A percentile compares a stretch with the other conserved stretches of the same genome.
Evolutionary conservation across 2,113 vertebrate species (phyloP).

Genomic region (Calyptomena viridis): DNA sequence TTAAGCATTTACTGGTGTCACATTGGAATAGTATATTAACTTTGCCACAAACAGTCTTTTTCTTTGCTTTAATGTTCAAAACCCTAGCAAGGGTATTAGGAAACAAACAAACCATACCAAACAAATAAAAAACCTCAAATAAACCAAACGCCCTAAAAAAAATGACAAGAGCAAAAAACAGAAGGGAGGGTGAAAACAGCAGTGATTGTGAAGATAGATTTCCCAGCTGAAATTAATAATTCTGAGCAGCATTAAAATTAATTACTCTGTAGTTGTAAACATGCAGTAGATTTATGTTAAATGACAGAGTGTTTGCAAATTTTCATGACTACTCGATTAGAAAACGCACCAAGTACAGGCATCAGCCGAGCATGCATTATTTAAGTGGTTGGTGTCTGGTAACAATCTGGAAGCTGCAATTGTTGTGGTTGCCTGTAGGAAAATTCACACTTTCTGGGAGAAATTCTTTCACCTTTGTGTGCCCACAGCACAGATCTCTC

Average conservation of each 20-base stretch:
- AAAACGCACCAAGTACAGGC: slow-evolving; percentile 74
- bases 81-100: not conserved
- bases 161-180: not conserved
- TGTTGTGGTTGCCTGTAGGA: slow-evolving; percentile 78
- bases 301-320: slow-evolving; percentile 80
- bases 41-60: slow-evolving; percentile 6
- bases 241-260: slow-evolving; percentile 75
- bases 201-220: slow-evolving; percentile 25
- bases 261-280: slow-evolving; percentile 73
- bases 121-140: not conserved
- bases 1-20: not conserved
- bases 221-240: slow-evolving; percentile 73
- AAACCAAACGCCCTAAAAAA: not conserved
- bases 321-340: slow-evolving; percentile 79
- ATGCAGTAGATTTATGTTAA: slow-evolving; percentile 85
- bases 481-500: slow-evolving; percentile 78
- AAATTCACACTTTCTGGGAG: slow-evolving; percentile 80
- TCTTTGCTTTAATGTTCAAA: not conserved
- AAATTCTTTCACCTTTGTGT: slow-evolving; percentile 85
- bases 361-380: slow-evolving; percentile 79
- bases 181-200: not conserved
- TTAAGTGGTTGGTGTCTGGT: slow-evolving; percentile 81
- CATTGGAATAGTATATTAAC: not conserved
- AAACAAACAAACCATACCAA: not conserved
- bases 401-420: slow-evolving; percentile 78